Evolutionary conservation across 2,113 vertebrate species (phyloP).

Genomic region (Agelaius phoeniceus): DNA sequence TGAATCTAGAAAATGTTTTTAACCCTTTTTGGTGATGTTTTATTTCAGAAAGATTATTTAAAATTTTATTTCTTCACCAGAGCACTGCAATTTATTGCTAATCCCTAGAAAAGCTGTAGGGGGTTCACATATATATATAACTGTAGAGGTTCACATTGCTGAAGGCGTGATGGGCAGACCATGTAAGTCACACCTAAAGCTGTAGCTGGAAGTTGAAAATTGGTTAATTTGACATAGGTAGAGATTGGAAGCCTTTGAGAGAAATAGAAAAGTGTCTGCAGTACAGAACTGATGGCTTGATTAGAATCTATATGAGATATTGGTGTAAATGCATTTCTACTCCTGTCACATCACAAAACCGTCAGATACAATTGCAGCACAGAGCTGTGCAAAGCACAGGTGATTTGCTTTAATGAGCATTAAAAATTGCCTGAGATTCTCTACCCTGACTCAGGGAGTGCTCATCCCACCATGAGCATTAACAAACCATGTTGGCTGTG

Average conservation of each 20-base stretch:
- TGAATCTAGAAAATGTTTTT: background rate
- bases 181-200: background rate
- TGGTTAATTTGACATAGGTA: background rate
- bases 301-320: background rate
- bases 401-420: background rate
- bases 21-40: rapidly evolving
- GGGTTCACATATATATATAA: no score
- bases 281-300: background rate
- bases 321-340: background rate
- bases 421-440: background rate
- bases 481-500: rapidly evolving
- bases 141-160: background rate
- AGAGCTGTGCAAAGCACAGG: background rate
- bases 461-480: rapidly evolving
- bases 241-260: background rate
- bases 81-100: background rate
- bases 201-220: background rate
- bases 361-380: background rate
- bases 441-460: background rate
- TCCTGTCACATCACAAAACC: background rate
- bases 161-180: background rate
- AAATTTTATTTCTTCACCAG: background rate
- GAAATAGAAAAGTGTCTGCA: background rate
- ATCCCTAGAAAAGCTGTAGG: background rate
- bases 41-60: background rate